Evolutionary conservation across 2,888 invertebrate genomes (phyloP), one percentile per base, ranked within the genome.

Genomic region (Pseudanteris insignis): DNA sequence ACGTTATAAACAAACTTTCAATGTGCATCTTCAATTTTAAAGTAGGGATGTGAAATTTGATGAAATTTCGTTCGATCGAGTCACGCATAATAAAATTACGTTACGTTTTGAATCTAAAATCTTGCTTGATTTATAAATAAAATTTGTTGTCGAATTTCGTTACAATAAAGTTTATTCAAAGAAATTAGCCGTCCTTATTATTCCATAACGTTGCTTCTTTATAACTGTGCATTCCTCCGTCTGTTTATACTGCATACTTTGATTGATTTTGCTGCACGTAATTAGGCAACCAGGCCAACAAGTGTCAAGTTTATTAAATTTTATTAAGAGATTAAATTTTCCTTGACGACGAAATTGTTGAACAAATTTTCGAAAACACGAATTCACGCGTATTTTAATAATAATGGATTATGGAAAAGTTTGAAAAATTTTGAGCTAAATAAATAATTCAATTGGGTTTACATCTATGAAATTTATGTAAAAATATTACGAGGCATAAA

Each of bases 191-290:
- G 14, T 28, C 15, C 7, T 47, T 36, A 38, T 38, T 48, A 48
- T 48, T 48, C 48, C 10, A 25, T 26, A 48, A 18, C 4, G 30
- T 4, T 29, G 10, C 32, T 38, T 37, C n/a, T 13, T 13, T 48
- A 48, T 48, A 48, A 48, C 38, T 48, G 48, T 38, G 9, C 24
- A 38, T 38, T 18, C n/a, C 32, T 48, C 38, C 30, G 38, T 38
- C 48, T 48, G 32, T n/a, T 38, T 7, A 24, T 38, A 9, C 9
- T 48, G 24, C 38, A 48, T 32, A 32, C 18, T 15, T 30, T 47
- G 18, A 36, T 29, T 47, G 24, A 48, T 38, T 14, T 10, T 36
- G 12, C 28, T 4, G 25, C 46, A 47, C 36, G 46, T 47, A 47
- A 36, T 36, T 47, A 36, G 46, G 46, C 15, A 21, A 43, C 13